Evolutionary conservation across 2,888 invertebrate species (phyloP), one percentile per base, ranked within the genome.

Genomic region (Agriopis aurantiaria): DNA sequence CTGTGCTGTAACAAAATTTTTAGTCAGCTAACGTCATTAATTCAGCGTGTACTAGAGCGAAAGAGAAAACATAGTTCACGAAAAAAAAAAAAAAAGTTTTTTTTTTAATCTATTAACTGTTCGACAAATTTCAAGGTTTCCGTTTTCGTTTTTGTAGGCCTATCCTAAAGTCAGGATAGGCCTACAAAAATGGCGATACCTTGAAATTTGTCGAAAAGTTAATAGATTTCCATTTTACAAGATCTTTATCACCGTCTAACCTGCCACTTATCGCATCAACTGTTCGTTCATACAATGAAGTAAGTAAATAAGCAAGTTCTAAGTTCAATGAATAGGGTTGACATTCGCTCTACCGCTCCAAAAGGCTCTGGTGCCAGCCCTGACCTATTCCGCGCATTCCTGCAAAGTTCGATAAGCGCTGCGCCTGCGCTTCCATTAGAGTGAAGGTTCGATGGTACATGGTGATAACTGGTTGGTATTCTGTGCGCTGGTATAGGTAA

Each of bases 351-450:
- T 77, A 80, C 82, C 74, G 81, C 78, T 74, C 60, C 55, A 76
- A 74, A 71, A 72, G 62, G 71, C 74, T 79, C 73, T 77, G 75
- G 76, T 74, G 64, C 64, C 67, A 80, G 51, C 84, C 84, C 78
- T 84, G 84, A 85, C 83, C 80, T 84, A 81, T 82, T 74, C 75
- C 51, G 56, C 71, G 64, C 77, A 78, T 77, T 76, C 76, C 75
- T 65, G 70, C 68, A 55, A 70, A 66, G 72, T 72, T 67, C 75
- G 70, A 66, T 62, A 58, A 66, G 71, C 14, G 49, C 70, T 70
- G 73, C 63, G 67, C 73, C 66, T 69, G 71, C 67, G 68, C 71
- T 67, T 71, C 61, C 62, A 68, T 63, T 52, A 67, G 68, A 74
- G 74, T 68, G 73, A 75, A 76, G 62, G 75, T 71, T 65, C 49